Base-by-base conservation (phyloP, 2,113 vertebrate genomes). In the Herpailurus yagouaroundi region DNA sequence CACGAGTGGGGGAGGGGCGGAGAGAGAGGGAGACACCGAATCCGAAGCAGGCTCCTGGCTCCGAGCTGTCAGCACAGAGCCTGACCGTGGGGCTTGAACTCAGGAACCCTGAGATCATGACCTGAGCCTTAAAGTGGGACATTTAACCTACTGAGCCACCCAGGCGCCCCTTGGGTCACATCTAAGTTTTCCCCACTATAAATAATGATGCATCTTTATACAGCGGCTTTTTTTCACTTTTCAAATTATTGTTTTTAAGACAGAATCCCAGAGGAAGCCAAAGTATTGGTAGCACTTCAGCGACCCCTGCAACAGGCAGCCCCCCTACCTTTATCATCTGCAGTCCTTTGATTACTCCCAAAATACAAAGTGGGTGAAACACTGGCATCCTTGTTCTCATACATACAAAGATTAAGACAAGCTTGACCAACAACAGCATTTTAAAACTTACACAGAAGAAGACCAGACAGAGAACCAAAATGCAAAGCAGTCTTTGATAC, bases 181-280 rank as follows among this genome's bases (percentile, higher is more conserved):
- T 52, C 36, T 48, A 97, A 33, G 38, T 76, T 94, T 83, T 83
- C 16, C 55, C 36, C 33, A 36, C 55, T 94, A 73, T 33, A 81
- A 85, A 81, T 73, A 84, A 95, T 7, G 60, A 71, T 4, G 3
- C 27, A 45, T 55, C 86, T 95, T 91, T 50, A 66, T 4, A 73
- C 15, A 55, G 60, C 18, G 57, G 48, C 16, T 89, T 79, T 79
- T 77, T 79, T 69, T 89, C 16, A 85, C 36, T 84, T 88, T 89
- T 18, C 55, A 63, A 55, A 73, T 89, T 92, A 45, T 93, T 96
- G 92, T 82, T 82, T n/a, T 79, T 36, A 50, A 92, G 74, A 71
- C 50, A 73, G 77, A 94, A 41, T 87, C 60, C 50, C 81, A 88
- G 79, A 81, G 31, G 52, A 85, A 85, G 93, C 55, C 66, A 86